Conservation (phyloP, 2,888 invertebrate genomes). For the Tuta absoluta region DNA sequence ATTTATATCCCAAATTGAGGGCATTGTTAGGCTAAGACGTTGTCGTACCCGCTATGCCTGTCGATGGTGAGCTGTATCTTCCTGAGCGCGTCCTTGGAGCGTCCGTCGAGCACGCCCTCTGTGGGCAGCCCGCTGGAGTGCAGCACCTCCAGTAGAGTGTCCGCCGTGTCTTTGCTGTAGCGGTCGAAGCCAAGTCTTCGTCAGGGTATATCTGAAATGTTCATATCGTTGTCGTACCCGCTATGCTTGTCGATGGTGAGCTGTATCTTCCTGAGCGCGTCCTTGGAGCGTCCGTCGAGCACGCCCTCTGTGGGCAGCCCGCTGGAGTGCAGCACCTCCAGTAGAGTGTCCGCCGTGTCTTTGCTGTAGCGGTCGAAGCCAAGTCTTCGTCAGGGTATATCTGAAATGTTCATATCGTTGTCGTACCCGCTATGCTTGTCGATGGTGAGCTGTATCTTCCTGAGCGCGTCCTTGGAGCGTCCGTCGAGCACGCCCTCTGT, state of each 20-base stretch:
- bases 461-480: constrained; percentile 66
- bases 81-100: constrained; percentile 71
- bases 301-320: constrained; percentile 90
- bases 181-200: constrained; percentile 93
- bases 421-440: constrained; percentile 85
- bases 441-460: constrained; percentile 86
- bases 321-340: constrained; percentile 91
- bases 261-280: constrained; percentile 80
- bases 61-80: constrained; percentile 88
- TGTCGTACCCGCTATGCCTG: constrained; percentile 84
- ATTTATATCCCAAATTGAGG: no score
- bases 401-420: constrained; percentile 71
- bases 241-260: constrained; percentile 88
- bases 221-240: constrained; percentile 74
- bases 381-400: constrained; percentile 93
- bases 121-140: constrained; percentile 93
- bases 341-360: no score
- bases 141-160: constrained; percentile 90
- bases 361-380: constrained; percentile 93
- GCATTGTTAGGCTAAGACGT: no score
- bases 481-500: constrained; percentile 84
- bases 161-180: no score
- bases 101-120: constrained; percentile 83
- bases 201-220: constrained; percentile 88
- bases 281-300: constrained; percentile 74